Base-by-base conservation (phyloP, 2,113 vertebrate species). In the Anseranas semipalmata region DNA sequence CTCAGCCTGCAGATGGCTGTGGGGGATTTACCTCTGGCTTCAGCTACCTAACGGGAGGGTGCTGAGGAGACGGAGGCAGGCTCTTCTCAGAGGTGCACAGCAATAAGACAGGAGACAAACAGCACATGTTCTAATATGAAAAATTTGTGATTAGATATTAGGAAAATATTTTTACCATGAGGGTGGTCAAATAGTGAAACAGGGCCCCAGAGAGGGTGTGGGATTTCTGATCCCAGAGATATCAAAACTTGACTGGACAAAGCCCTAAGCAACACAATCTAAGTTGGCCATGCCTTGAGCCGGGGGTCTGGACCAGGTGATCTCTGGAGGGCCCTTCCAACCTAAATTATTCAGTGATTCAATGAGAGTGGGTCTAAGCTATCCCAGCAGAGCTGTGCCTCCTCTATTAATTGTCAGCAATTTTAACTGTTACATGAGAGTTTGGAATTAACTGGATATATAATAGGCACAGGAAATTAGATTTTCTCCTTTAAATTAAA, bases 401-500 rank as follows among this genome's bases (percentile, higher is more conserved):
- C 39, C 43, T 66, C 33, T 89, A 48, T 85, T 91, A 95, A 93
- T 91, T 91, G 77, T 53, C 66, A 89, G 91, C 73, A 87, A 91
- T 95, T 89, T 91, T 93, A 93, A 85, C 87, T 6, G 30, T 89
- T 95, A 93, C 60, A 58, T 87, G 66, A 93, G 93, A 91, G 72
- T 78, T 68, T 85, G 70, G 87, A 94, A 92, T 95, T 94, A 96
- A 85, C 66, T 87, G 93, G 77, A 78, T 89, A 93, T 87, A 87
- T 72, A 93, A 95, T 94, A 25, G 0, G 85, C 93, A 87, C 77
- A 95, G 94, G 95, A 97, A 97, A 97, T 97, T 94, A 85, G 93
- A 96, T 96, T 94, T 95, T 96, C 91, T 92, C 77, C 93, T 91
- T 91, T 93, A 96, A 96, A 97, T 95, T 93, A 89, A 93, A 89